A percentile compares a stretch with the other conserved stretches of the same genome.
Conservation (phyloP, 2,888 invertebrate species). For the Drosophila mulleri region DNA sequence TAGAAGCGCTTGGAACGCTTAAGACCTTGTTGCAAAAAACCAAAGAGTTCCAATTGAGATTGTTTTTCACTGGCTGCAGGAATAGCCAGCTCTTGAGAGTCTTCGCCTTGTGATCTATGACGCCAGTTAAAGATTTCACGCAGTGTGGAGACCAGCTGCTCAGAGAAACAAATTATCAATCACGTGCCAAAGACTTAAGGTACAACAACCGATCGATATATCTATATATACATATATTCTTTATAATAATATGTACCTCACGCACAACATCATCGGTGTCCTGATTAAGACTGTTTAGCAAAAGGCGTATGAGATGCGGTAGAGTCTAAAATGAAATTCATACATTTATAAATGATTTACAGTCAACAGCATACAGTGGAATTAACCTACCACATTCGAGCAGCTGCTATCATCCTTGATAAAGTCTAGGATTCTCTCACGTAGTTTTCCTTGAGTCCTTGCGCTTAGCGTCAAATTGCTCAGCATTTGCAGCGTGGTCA, state of each 20-base stretch:
- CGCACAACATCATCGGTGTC: slow-evolving; percentile 78
- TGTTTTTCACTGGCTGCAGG: slow-evolving; percentile 52
- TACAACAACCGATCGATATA: no score
- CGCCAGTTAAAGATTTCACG: slow-evolving; percentile 78
- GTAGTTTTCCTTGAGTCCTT: slow-evolving; percentile 74
- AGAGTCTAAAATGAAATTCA: slow-evolving; percentile 51
- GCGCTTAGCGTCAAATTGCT: slow-evolving; percentile 80
- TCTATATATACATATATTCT: no score
- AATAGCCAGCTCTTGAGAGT: neutral
- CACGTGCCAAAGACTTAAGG: neutral
- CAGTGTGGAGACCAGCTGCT: slow-evolving; percentile 77
- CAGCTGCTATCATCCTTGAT: slow-evolving; percentile 78
- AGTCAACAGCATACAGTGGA: no score
- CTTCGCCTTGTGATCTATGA: slow-evolving; percentile 22
- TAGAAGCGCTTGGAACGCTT: slow-evolving; percentile 83
- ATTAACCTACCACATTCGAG: slow-evolving; percentile 60
- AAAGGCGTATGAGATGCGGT: slow-evolving; percentile 79
- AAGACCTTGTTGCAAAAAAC: slow-evolving; percentile 78
- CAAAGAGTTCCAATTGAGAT: slow-evolving; percentile 81
- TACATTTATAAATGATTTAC: neutral
- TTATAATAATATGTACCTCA: slow-evolving; percentile 60
- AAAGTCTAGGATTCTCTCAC: slow-evolving; percentile 75
- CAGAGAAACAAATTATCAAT: neutral
- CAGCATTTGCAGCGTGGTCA: slow-evolving; percentile 77
- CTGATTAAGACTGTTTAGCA: slow-evolving; percentile 79